phyloP scores from a whole-genome alignment of 2,113 vertebrate genomes.

The Sturnus vulgaris region DNA sequence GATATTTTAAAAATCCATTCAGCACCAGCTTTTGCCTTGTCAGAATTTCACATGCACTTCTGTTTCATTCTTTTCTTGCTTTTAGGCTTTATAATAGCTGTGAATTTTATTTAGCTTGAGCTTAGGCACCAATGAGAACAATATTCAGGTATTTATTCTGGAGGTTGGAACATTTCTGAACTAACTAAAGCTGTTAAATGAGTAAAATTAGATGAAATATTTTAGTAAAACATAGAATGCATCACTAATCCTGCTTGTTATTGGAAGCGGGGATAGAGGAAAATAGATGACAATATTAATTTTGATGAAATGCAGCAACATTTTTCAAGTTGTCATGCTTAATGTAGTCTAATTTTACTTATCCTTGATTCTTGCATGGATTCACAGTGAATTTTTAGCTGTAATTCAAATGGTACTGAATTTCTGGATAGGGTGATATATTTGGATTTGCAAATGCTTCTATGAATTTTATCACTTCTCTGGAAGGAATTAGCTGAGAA shows the following conservation, averaged over 20 bases:
- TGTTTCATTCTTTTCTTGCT: neutral
- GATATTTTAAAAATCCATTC: neutral
- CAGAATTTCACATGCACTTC: neutral
- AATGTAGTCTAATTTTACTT: neutral
- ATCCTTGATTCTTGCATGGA: neutral
- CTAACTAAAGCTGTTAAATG: neutral
- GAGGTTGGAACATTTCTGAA: neutral
- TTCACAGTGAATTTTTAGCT: neutral
- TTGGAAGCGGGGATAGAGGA: neutral
- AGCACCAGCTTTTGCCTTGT: neutral
- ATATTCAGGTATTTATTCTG: neutral
- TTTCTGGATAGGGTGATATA: neutral
- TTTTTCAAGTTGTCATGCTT: neutral
- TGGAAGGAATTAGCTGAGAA: neutral
- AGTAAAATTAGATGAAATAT: neutral
- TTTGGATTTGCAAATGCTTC: conserved; percentile 16
- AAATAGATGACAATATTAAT: neutral
- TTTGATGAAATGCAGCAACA: neutral
- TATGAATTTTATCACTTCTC: neutral
- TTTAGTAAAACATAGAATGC: neutral
- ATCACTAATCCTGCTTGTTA: neutral
- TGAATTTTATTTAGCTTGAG: neutral
- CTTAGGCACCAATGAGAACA: neutral
- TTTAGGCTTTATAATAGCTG: neutral
- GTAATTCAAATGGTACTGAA: neutral